These are phyloP conservation scores for Asbolus verrucosus DNA, from an alignment of 1,140 invertebrate species.

Conservation along the genomic window DNA sequence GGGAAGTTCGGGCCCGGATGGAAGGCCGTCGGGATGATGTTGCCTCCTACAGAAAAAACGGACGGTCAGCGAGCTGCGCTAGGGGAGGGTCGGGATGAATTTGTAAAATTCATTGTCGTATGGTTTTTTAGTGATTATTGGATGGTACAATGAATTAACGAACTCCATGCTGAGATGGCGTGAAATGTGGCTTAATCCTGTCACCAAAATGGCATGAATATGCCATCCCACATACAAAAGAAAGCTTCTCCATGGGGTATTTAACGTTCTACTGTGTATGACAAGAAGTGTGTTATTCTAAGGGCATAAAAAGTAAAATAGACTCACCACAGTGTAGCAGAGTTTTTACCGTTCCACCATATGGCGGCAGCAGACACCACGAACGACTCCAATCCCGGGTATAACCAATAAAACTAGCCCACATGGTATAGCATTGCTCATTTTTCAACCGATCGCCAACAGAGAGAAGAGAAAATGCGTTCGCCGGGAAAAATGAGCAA, in stretches of 20 bases:
- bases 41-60: slow-evolving; percentile 66
- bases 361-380: slow-evolving; percentile 60
- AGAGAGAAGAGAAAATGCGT: slow-evolving; percentile 3
- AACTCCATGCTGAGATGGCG: slow-evolving; percentile 26
- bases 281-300: slow-evolving; percentile 41
- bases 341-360: slow-evolving; percentile 60
- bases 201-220: slow-evolving; percentile 35
- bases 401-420: slow-evolving; percentile 64
- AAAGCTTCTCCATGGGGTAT: slow-evolving; percentile 27
- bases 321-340: slow-evolving; percentile 65
- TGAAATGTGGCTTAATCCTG: slow-evolving; percentile 30
- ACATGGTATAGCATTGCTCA: slow-evolving; percentile 56
- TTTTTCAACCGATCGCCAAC: slow-evolving; percentile 36
- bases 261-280: slow-evolving; percentile 26
- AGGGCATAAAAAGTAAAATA: slow-evolving; percentile 61
- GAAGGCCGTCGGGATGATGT: slow-evolving; percentile 69
- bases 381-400: slow-evolving; percentile 60
- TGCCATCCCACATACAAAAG: slow-evolving; percentile 38
- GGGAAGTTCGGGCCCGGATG: slow-evolving; percentile 66
- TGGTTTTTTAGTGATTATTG: slow-evolving; percentile 33
- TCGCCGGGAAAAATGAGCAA: slow-evolving; percentile 51
- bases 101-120: too few species aligned
- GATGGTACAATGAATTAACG: slow-evolving; percentile 31
- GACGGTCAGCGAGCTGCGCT: neutral
- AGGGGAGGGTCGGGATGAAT: neutral